Evolutionary conservation across 2,113 vertebrate genomes (phyloP).

Genomic region (Tinamus guttatus): DNA sequence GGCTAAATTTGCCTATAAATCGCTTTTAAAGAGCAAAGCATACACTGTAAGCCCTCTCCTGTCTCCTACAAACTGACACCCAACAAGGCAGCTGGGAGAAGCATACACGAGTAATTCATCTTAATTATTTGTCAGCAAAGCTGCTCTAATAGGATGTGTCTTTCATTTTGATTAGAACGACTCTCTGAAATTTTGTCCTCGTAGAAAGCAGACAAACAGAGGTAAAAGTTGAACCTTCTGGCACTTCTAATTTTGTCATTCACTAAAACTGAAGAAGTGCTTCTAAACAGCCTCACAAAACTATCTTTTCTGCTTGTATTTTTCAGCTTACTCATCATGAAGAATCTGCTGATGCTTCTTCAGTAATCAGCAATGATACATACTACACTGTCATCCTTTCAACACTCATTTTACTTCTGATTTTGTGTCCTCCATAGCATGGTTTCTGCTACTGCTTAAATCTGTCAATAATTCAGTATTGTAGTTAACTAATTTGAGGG

Average conservation of each 20-base stretch:
- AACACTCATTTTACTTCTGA: not conserved
- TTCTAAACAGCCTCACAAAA: constrained; percentile 10
- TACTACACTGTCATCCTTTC: not conserved
- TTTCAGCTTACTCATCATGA: constrained; percentile 3
- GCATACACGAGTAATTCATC: constrained; percentile 71
- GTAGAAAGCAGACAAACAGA: constrained; percentile 65
- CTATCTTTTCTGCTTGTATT: not conserved
- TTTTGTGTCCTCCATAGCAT: not conserved
- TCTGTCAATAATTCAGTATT: constrained; percentile 15
- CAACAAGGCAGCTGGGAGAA: constrained; percentile 68
- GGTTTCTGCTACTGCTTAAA: not conserved
- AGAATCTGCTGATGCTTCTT: not conserved
- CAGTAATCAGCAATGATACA: not conserved
- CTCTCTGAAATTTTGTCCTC: constrained; percentile 62
- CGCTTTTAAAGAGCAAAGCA: constrained; percentile 73
- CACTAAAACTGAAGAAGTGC: not conserved
- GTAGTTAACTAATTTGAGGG: not conserved
- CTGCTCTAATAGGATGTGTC: constrained; percentile 74
- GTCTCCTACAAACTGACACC: constrained; percentile 62
- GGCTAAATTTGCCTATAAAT: constrained; percentile 71
- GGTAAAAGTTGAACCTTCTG: constrained; percentile 53
- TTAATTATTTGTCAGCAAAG: constrained; percentile 83
- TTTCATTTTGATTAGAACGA: constrained; percentile 81
- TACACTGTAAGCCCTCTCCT: constrained; percentile 50
- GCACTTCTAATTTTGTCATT: constrained; percentile 64